These are phyloP conservation scores for Phyllotreta striolata DNA, from an alignment of 2,888 invertebrate genomes.

Conservation along the genomic window DNA sequence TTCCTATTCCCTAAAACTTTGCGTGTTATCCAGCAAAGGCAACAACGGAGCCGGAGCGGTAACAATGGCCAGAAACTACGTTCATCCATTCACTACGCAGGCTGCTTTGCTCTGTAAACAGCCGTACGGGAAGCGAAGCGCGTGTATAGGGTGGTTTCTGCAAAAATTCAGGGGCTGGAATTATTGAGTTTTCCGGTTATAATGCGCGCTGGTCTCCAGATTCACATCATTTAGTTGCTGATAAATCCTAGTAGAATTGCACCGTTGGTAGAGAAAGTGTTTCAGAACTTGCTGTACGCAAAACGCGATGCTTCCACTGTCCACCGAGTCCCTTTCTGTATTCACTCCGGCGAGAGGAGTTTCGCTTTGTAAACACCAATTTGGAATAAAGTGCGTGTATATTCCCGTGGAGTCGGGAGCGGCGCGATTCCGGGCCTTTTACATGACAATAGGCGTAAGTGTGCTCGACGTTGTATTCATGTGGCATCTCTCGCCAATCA, in stretches of 20 bases:
- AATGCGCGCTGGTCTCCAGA: too few relatives aligned
- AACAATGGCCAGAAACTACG: constrained; percentile 34
- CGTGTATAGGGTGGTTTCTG: constrained; percentile 19
- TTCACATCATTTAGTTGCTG: too few relatives aligned
- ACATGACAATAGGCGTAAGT: constrained; percentile 56
- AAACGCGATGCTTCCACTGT: background rate
- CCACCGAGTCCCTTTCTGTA: constrained; percentile 14
- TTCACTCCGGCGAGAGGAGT: constrained; percentile 15
- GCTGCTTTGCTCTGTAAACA: constrained; percentile 28
- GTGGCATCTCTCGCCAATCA: constrained; percentile 60
- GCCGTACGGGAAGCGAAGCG: constrained; percentile 25
- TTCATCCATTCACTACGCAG: constrained; percentile 29
- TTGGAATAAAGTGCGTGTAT: constrained; percentile 41
- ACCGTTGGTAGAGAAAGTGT: too few relatives aligned
- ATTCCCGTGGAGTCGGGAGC: constrained; percentile 33
- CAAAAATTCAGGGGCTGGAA: background rate
- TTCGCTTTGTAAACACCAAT: constrained; percentile 39
- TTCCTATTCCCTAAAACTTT: constrained; percentile 28
- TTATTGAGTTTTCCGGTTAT: too few relatives aligned
- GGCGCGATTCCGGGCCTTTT: constrained; percentile 44
- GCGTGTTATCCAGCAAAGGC: constrained; percentile 28
- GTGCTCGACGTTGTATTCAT: constrained; percentile 57
- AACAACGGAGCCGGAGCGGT: constrained; percentile 20
- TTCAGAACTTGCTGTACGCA: too few relatives aligned
- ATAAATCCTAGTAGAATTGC: too few relatives aligned